A percentile compares a stretch with the other conserved stretches of the same genome.
phyloP scores from a whole-genome alignment of 2,797 vertebrate species.

The Gobio occitaniae region DNA sequence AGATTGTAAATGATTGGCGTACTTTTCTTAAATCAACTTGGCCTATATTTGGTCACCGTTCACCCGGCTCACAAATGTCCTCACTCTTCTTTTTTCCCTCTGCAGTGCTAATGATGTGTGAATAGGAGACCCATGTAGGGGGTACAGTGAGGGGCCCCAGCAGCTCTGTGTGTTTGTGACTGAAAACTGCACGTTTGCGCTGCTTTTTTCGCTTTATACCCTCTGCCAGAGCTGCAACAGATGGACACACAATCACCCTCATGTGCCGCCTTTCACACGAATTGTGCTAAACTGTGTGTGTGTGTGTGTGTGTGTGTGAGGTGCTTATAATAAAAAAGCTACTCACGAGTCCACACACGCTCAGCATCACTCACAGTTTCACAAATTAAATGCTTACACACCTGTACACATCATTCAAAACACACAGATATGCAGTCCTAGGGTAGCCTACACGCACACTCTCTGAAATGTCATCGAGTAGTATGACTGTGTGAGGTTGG shows the following conservation, averaged over 20 bases:
- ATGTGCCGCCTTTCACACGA: constrained; percentile 42
- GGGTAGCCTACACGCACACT: background rate
- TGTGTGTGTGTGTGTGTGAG: too few species aligned
- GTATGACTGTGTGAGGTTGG: constrained; percentile 60
- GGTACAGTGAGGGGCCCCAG: constrained; percentile 45
- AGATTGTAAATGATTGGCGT: background rate
- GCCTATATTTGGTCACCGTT: background rate
- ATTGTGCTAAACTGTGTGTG: constrained; percentile 27
- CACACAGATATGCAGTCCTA: constrained; percentile 35
- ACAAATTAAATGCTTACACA: background rate
- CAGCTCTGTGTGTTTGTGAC: constrained; percentile 43
- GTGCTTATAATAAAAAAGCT: constrained; percentile 14
- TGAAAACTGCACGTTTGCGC: constrained; percentile 28
- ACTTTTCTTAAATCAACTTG: constrained; percentile 1
- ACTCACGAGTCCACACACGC: background rate
- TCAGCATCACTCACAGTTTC: background rate
- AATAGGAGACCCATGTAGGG: constrained; percentile 34
- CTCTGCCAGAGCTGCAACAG: constrained; percentile 43
- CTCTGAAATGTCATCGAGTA: constrained; percentile 68
- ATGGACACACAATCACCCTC: constrained; percentile 50
- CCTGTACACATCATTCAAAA: background rate
- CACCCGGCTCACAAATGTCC: constrained; percentile 1
- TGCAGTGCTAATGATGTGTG: constrained; percentile 28
- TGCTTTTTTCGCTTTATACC: constrained; percentile 33
- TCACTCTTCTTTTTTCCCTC: background rate